Percentiles rank a stretch among this genome's conserved stretches.
phyloP scores from a whole-genome alignment of 2,113 vertebrate species.

The Tamias sibiricus region DNA sequence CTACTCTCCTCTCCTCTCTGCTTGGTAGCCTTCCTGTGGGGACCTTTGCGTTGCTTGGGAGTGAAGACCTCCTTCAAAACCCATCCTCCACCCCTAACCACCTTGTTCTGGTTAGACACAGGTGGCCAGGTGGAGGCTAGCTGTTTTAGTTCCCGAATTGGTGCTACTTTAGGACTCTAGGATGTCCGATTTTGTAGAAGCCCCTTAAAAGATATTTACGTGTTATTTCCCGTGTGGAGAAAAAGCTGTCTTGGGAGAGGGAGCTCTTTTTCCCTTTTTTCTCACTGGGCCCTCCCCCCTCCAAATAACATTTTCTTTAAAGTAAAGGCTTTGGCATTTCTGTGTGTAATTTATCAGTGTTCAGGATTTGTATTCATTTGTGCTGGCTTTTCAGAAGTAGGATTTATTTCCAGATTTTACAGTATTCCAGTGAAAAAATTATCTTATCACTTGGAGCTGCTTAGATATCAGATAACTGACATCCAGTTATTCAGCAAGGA shows the following conservation, averaged over 20 bases:
- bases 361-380: slow-evolving; percentile 30
- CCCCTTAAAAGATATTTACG: not conserved
- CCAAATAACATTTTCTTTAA: not conserved
- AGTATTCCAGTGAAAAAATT: not conserved
- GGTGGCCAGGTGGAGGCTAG: not conserved
- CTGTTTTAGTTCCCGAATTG: not conserved
- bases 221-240: not conserved
- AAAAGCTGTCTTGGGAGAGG: not conserved
- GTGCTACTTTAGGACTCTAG: not conserved
- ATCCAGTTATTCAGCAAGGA: not conserved
- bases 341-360: not conserved
- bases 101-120: not conserved
- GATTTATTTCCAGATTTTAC: not conserved
- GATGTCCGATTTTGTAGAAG: not conserved
- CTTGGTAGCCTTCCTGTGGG: not conserved
- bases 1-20: not conserved
- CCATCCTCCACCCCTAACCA: too few relatives aligned
- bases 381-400: not conserved
- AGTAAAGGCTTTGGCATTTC: not conserved
- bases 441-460: not conserved
- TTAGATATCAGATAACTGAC: not conserved
- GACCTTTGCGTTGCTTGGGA: not conserved
- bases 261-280: not conserved
- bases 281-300: fast-evolving
- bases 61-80: not conserved